These are phyloP conservation scores for Pica pica DNA, from an alignment of 2,113 vertebrate species.

Conservation along the genomic window DNA sequence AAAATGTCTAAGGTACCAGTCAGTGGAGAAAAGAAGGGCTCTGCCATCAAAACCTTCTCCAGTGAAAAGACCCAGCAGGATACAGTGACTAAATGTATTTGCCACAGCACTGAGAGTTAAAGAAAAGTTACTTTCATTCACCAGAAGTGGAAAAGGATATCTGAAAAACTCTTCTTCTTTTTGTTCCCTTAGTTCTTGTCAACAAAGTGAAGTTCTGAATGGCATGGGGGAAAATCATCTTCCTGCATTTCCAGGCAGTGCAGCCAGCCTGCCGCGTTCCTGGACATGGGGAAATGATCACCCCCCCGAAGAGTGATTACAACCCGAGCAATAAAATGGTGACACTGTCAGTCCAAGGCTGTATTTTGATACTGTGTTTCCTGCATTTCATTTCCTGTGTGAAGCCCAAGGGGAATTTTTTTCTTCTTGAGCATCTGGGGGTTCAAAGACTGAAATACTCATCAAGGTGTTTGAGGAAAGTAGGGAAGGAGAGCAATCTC, in stretches of 20 bases:
- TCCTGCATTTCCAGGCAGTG: background rate
- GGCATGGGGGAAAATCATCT: background rate
- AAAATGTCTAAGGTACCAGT: background rate
- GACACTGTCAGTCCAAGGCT: background rate
- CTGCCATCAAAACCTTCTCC: conserved; percentile 45
- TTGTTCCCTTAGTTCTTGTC: conserved; percentile 48
- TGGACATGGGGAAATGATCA: background rate
- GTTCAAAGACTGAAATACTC: background rate
- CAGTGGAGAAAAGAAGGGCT: conserved; percentile 19
- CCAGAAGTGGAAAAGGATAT: background rate
- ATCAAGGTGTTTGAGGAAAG: background rate
- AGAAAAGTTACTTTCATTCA: conserved; percentile 59
- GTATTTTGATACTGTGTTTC: background rate
- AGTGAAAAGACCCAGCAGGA: conserved; percentile 54
- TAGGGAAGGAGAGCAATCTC: background rate
- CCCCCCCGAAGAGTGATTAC: background rate
- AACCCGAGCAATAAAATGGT: background rate
- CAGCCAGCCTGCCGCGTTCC: background rate
- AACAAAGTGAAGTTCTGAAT: conserved; percentile 55
- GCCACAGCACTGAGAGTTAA: conserved; percentile 19
- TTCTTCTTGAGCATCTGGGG: background rate
- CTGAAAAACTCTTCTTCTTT: conserved; percentile 32
- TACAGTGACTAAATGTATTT: conserved; percentile 29
- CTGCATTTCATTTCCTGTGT: background rate
- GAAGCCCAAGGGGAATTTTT: background rate